A percentile compares a stretch with the other conserved stretches of the same genome.
These are phyloP conservation scores for Nesidiocoris tenuis DNA, from an alignment of 2,888 invertebrate genomes.

Conservation along the genomic window DNA sequence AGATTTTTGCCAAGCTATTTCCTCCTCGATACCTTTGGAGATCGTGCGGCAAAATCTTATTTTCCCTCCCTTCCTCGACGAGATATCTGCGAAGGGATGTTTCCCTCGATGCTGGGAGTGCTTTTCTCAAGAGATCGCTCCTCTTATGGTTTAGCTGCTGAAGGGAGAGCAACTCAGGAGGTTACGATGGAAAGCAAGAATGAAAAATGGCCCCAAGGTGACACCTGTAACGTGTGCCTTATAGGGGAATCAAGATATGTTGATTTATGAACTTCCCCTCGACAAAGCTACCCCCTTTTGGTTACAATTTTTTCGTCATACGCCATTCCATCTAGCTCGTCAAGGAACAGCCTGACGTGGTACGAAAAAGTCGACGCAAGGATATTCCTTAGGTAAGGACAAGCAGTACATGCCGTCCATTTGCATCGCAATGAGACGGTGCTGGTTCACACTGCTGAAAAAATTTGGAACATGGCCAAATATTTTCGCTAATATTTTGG, in stretches of 20 bases:
- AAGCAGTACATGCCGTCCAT: background rate
- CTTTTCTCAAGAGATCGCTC: background rate
- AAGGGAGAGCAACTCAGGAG: background rate
- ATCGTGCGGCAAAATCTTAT: slow-evolving; percentile 37
- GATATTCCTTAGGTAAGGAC: background rate
- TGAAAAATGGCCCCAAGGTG: slow-evolving; percentile 37
- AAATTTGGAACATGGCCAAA: too few species aligned
- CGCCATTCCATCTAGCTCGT: background rate
- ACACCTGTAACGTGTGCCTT: slow-evolving; percentile 40
- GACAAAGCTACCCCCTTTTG: background rate
- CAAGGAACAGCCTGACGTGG: background rate
- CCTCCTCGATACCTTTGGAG: slow-evolving; percentile 23
- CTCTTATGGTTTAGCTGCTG: background rate
- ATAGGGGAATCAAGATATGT: slow-evolving; percentile 27
- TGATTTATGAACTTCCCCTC: slow-evolving; percentile 34
- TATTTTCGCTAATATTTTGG: too few species aligned
- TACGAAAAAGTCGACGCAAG: background rate
- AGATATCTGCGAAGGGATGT: background rate
- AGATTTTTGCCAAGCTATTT: slow-evolving; percentile 34
- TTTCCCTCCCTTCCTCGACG: slow-evolving; percentile 14
- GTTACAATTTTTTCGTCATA: background rate
- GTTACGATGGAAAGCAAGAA: slow-evolving; percentile 18
- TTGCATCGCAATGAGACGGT: background rate
- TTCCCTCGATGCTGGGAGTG: background rate
- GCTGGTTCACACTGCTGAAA: too few species aligned